Base-by-base conservation (phyloP, 2,888 invertebrate genomes). In the Biston stratarius region DNA sequence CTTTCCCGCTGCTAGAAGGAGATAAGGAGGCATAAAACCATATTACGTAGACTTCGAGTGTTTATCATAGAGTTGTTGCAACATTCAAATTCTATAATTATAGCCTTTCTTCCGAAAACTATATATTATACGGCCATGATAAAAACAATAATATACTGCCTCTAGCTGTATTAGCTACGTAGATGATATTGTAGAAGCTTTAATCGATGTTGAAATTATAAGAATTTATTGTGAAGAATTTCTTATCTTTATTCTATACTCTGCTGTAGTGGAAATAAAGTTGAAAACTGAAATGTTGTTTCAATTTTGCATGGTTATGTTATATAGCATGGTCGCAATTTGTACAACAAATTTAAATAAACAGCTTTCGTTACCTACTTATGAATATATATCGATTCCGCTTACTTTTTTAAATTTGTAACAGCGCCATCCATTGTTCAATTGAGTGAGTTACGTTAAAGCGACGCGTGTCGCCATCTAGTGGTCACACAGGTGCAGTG, bases 401-500 rank as follows among this genome's bases (percentile, higher is more conserved):
- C 55, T 44, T 44, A 42, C 24, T 24, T 33, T 42, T 34, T 15
- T 2, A 24, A 61, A 62, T 44, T 68, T 76, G 76, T 34, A 73
- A 77, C 69, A 86, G 70, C 78, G 83, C 82, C 86, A 87, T 84
- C 86, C 89, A 48, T 84, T 73, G 65, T 65, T 45, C 15, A 34
- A 67, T 77, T 51, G 65, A 63, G 49, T 73, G 79, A 83, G 79
- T 83, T 80, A 83, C 84, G 82, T 85, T 89, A 91, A 91, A 88
- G 90, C 91, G 90, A 90, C 88, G 69, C 77, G 83, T 90, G 92
- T 92, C 92, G 93, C 90, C 89, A 88, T 89, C 87, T 92, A 95
- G 96, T 96, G 96, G 97, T 97, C 84, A 96, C 97, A 93, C 99
- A 99, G 80, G 99, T 99, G 78, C 97, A 98, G 92, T 99, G 99